Percentiles rank a stretch among this genome's conserved stretches.
These are phyloP conservation scores for Empidonax alnorum DNA, from an alignment of 2,113 vertebrate genomes.

Conservation along the genomic window DNA sequence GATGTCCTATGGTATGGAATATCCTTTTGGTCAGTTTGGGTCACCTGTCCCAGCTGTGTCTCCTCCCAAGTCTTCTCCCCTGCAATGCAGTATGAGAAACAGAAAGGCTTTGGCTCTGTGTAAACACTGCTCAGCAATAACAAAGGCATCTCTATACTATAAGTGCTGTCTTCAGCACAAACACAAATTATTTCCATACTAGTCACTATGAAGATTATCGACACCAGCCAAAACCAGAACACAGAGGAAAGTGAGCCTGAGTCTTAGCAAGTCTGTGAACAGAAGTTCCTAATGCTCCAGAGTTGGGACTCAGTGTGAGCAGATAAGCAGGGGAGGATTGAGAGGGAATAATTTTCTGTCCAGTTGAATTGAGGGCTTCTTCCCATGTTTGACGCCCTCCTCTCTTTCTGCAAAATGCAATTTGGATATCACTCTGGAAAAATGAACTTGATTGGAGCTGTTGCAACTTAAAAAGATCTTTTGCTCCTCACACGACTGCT, in stretches of 20 bases:
- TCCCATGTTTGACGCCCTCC: neutral
- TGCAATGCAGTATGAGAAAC: neutral
- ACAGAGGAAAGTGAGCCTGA: neutral
- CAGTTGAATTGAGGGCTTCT: neutral
- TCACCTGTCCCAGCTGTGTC: neutral
- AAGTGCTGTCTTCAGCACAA: neutral
- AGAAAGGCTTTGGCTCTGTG: neutral
- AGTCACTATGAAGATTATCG: neutral
- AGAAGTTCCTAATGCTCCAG: neutral
- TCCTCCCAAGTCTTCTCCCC: neutral
- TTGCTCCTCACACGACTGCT: too few relatives aligned
- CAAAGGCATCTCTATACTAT: neutral
- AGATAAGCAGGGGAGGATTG: neutral
- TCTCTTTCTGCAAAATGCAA: neutral
- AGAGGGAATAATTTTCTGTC: neutral
- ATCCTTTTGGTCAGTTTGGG: neutral
- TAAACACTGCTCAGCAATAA: neutral
- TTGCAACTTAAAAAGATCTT: neutral
- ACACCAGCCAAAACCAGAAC: neutral
- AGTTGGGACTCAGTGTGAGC: neutral
- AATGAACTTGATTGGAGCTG: neutral
- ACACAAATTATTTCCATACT: neutral
- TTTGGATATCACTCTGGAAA: neutral
- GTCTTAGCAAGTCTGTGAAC: neutral
- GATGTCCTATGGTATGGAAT: neutral